Evolutionary conservation across 2,113 vertebrate species (phyloP), one percentile per base, ranked within the genome.

Genomic region (Channa maculata): DNA sequence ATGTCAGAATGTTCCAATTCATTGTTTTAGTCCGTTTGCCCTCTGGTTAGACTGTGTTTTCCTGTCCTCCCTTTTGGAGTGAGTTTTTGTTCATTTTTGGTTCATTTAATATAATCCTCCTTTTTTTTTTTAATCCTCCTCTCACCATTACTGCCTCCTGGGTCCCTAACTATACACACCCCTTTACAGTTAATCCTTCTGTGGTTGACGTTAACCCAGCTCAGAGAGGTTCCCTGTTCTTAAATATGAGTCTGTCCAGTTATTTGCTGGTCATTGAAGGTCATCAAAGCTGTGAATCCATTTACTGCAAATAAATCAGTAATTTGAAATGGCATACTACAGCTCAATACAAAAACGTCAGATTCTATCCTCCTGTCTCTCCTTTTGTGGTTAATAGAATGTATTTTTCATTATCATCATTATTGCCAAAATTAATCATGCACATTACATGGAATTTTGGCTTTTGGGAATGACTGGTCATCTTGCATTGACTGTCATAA

Each of bases 271-370:
- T 63, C 61, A 1, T 53, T 54, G 15, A 55, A 52, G 71, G 71
- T 80, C 76, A n/a, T 3, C 53, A 33, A 9, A 34, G 33, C 45
- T 6, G 13, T 38, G 36, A 52, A 65, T 55, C 41, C 5, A 83
- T 68, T 63, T 4, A 8, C 49, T 2, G 58, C 59, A n/a, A 53
- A 80, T 76, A 45, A 70, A 77, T 55, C 1, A 6, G 5, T 4
- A 11, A 73, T 69, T 77, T 39, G 63, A 80, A 82, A 69, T 0
- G 12, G 53, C 24, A 62, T 75, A 69, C 49, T 9, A 64, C 46
- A 38, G 72, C 76, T 82, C 64, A 2, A 68, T 72, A 65, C 73
- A n/a, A 48, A 59, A 83, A 82, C 75, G 65, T 75, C 74, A 36
- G 68, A 0, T 14, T 0, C 36, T 34, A 8, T 52, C 66, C 46